phyloP scores from a whole-genome alignment of 2,113 vertebrate genomes.

The Todiramphus saurophagus region DNA sequence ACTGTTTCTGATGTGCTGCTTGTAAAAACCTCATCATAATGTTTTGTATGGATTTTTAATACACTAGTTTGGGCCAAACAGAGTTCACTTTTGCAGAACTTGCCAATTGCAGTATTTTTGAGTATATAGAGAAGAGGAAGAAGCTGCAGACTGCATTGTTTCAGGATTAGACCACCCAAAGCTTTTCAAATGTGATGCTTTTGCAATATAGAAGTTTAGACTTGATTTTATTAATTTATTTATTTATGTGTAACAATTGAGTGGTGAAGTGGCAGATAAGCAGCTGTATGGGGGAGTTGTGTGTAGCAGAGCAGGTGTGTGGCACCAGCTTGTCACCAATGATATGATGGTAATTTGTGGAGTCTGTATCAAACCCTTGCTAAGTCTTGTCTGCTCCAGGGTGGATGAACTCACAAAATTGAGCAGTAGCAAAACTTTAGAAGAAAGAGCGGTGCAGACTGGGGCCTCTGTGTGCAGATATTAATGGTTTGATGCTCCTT shows the following conservation, averaged over 20 bases:
- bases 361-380: background rate
- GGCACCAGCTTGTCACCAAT: background rate
- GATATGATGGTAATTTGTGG: background rate
- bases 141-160: background rate
- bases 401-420: background rate
- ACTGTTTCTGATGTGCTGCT: background rate
- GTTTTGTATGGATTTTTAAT: background rate
- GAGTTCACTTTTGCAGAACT: background rate
- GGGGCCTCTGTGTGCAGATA: accelerated
- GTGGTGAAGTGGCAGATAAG: background rate
- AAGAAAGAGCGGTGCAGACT: background rate
- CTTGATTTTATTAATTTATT: background rate
- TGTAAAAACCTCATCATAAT: background rate
- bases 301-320: background rate
- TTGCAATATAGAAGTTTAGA: background rate
- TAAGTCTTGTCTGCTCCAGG: background rate
- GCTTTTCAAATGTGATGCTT: background rate
- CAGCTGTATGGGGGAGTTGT: background rate
- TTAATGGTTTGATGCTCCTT: background rate
- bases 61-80: background rate
- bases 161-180: background rate
- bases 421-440: background rate
- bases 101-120: background rate
- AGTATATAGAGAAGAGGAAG: background rate
- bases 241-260: background rate